These are phyloP conservation scores for Melitaea cinxia DNA, from an alignment of 1,140 invertebrate species.

Conservation along the genomic window DNA sequence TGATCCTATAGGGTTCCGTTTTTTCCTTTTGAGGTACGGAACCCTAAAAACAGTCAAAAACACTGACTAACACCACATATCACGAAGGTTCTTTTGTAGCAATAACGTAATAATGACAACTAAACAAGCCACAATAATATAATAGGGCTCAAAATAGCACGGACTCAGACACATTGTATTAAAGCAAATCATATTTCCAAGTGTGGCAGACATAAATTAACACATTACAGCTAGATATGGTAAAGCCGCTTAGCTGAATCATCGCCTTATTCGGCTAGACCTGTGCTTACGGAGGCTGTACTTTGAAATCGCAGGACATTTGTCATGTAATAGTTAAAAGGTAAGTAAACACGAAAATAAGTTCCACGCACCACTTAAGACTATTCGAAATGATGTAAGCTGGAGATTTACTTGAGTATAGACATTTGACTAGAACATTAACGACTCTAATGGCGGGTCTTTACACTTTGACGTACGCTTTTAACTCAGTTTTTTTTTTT, in stretches of 20 bases:
- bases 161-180: conserved; percentile 13
- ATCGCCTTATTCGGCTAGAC: conserved; percentile 27
- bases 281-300: conserved; percentile 22
- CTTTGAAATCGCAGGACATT: conserved; percentile 14
- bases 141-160: conserved; percentile 22
- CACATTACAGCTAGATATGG: conserved; percentile 36
- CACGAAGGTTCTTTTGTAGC: not conserved
- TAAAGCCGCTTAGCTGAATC: conserved; percentile 27
- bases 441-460: too few species aligned
- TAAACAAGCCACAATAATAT: conserved; percentile 11
- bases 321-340: conserved; percentile 27
- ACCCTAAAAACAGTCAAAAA: too few species aligned
- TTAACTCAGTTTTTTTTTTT: too few species aligned
- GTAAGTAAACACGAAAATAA: conserved; percentile 18
- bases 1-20: too few species aligned
- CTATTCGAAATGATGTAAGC: not conserved
- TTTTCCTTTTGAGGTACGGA: too few species aligned
- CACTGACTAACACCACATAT: not conserved
- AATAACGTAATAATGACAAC: not conserved
- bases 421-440: too few species aligned
- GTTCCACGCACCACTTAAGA: not conserved
- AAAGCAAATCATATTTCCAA: conserved; percentile 35
- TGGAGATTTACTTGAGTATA: too few species aligned
- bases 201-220: conserved; percentile 34
- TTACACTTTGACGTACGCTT: too few species aligned